Conservation (phyloP, 2,797 vertebrate genomes). For the Leptoclinus maculatus region DNA sequence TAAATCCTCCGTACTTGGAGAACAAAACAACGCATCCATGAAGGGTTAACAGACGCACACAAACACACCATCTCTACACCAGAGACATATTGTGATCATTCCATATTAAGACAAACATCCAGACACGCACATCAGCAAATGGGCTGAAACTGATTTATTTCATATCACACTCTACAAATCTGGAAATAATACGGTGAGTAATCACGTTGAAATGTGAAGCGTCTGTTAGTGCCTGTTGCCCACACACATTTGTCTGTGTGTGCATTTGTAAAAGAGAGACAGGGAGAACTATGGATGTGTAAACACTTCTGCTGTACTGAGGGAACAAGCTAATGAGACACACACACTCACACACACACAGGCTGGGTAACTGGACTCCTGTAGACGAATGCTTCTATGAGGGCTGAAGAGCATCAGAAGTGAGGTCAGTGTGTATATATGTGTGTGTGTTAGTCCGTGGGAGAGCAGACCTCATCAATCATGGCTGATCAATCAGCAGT, state of each 20-base stretch:
- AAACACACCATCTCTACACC: slow-evolving; percentile 69
- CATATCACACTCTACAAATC: slow-evolving; percentile 80
- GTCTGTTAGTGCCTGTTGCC: slow-evolving; percentile 61
- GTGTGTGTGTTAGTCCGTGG: slow-evolving; percentile 25
- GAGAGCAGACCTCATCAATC: slow-evolving; percentile 53
- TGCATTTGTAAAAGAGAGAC: slow-evolving; percentile 20
- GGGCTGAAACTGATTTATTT: slow-evolving; percentile 73
- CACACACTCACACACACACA: slow-evolving; percentile 23
- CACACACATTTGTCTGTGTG: slow-evolving; percentile 19
- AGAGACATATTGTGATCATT: slow-evolving; percentile 72
- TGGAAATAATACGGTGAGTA: slow-evolving; percentile 81
- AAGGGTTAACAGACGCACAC: slow-evolving; percentile 44
- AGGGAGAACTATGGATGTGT: slow-evolving; percentile 35
- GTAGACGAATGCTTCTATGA: slow-evolving; percentile 41
- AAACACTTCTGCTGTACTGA: slow-evolving; percentile 43
- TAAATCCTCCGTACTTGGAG: slow-evolving; percentile 7
- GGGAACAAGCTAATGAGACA: slow-evolving; percentile 32
- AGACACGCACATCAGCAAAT: slow-evolving; percentile 76
- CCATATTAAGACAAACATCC: slow-evolving; percentile 75
- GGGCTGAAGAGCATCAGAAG: slow-evolving; percentile 24
- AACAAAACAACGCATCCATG: slow-evolving; percentile 34
- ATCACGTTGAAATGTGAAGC: slow-evolving; percentile 78
- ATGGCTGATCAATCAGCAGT: slow-evolving; percentile 50
- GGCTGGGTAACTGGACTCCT: slow-evolving; percentile 45
- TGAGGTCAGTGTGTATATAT: slow-evolving; percentile 52